Evolutionary conservation across 2,888 invertebrate species (phyloP).

Genomic region (Napeogenes inachia): DNA sequence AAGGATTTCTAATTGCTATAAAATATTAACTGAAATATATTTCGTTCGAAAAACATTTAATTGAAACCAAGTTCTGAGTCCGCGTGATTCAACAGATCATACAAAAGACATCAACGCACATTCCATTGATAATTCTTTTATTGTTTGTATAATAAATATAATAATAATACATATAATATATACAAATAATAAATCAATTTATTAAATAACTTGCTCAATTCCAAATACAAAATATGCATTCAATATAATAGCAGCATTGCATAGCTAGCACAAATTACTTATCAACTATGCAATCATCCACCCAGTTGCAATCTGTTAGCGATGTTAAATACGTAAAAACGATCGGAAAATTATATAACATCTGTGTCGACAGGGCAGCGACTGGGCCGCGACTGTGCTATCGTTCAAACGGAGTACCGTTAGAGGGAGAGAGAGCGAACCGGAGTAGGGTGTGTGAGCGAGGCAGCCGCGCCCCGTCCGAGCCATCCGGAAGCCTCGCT

Average conservation of each 20-base stretch:
- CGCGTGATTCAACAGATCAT: constrained; percentile 20
- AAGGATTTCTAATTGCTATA: background rate
- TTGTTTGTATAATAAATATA: background rate
- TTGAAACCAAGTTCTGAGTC: background rate
- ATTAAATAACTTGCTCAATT: background rate
- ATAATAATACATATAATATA: background rate
- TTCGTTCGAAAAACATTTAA: background rate
- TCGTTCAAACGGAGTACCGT: constrained; percentile 71
- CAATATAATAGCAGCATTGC: constrained; percentile 12
- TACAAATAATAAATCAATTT: constrained; percentile 8
- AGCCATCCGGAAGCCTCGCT: constrained; percentile 77
- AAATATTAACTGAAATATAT: background rate
- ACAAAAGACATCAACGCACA: constrained; percentile 60
- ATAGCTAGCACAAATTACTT: constrained; percentile 16
- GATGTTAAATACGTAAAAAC: constrained; percentile 53
- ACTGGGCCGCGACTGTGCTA: constrained; percentile 70
- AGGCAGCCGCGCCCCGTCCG: constrained; percentile 63
- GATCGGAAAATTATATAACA: constrained; percentile 38
- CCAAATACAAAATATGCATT: background rate
- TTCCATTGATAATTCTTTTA: background rate
- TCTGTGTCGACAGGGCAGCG: constrained; percentile 52
- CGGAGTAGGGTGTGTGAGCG: constrained; percentile 51
- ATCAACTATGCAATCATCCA: constrained; percentile 21
- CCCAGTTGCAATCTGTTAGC: constrained; percentile 26
- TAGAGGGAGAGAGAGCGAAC: constrained; percentile 68